phyloP scores from a whole-genome alignment of 2,888 invertebrate genomes.

The Ochlodes sylvanus region DNA sequence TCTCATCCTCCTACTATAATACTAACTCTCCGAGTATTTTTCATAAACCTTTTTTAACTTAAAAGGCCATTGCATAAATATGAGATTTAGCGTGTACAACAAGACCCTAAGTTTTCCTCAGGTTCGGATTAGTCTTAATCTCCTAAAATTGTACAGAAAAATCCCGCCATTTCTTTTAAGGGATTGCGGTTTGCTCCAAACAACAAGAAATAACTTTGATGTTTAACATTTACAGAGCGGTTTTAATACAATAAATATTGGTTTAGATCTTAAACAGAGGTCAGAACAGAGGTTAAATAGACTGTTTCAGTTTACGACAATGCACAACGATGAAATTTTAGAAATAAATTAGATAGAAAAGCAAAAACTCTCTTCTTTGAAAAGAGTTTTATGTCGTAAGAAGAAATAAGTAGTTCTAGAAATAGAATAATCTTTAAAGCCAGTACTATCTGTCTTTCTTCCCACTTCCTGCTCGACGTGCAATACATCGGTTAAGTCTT shows the following conservation, averaged over 20 bases:
- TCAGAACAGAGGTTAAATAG: background rate
- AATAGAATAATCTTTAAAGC: too few relatives aligned
- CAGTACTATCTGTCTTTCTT: too few relatives aligned
- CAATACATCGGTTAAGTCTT: too few relatives aligned
- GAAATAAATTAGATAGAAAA: too few relatives aligned
- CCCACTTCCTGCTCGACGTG: too few relatives aligned
- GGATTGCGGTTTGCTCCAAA: slow-evolving; percentile 31
- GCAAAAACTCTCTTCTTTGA: too few relatives aligned
- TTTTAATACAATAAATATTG: slow-evolving; percentile 4
- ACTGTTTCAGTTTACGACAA: background rate
- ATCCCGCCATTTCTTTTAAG: slow-evolving; percentile 36
- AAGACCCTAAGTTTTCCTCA: slow-evolving; percentile 35
- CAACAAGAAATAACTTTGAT: slow-evolving; percentile 20
- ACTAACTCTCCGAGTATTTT: slow-evolving; percentile 4
- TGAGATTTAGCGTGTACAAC: slow-evolving; percentile 32
- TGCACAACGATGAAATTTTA: background rate
- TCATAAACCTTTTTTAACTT: slow-evolving; percentile 31
- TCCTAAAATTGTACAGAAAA: slow-evolving; percentile 38
- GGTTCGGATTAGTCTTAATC: slow-evolving; percentile 37
- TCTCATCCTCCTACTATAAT: slow-evolving; percentile 9
- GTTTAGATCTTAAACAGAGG: background rate
- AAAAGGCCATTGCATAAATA: slow-evolving; percentile 30
- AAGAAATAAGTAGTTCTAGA: too few relatives aligned
- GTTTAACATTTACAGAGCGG: slow-evolving; percentile 16
- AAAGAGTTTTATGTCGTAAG: too few relatives aligned